These are phyloP conservation scores for Thripadectes ignobilis DNA, from an alignment of 2,797 vertebrate species.

Conservation along the genomic window DNA sequence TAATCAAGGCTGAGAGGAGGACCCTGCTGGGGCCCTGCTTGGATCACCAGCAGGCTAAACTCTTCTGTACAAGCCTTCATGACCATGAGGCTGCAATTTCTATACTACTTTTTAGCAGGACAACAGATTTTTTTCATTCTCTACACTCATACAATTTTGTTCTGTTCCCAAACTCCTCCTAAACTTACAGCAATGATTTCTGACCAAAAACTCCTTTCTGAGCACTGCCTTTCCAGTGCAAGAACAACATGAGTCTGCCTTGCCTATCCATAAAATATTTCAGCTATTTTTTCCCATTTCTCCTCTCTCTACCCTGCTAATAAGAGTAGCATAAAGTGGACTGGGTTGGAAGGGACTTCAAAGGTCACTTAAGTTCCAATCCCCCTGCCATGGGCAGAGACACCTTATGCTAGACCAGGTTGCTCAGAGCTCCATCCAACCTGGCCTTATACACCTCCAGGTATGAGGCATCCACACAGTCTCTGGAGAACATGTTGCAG, in stretches of 20 bases:
- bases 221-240: not conserved
- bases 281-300: not conserved
- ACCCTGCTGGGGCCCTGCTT: not conserved
- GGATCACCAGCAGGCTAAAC: not conserved
- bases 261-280: not conserved
- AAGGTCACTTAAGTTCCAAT: not conserved
- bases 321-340: not conserved
- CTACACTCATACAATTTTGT: fast-evolving
- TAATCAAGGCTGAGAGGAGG: slow-evolving; percentile 13
- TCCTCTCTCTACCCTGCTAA: not conserved
- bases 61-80: not conserved
- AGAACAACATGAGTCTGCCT: not conserved
- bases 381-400: fast-evolving
- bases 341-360: not conserved
- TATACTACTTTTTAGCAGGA: not conserved
- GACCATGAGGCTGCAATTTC: not conserved
- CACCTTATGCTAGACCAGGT: fast-evolving
- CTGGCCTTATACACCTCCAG: not conserved
- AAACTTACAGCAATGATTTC: not conserved
- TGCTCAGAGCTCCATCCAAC: not conserved
- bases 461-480: fast-evolving
- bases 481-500: not conserved
- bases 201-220: not conserved
- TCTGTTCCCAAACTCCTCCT: not conserved
- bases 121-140: not conserved